phyloP scores from a whole-genome alignment of 2,797 vertebrate genomes.

The Gallirallus australis region DNA sequence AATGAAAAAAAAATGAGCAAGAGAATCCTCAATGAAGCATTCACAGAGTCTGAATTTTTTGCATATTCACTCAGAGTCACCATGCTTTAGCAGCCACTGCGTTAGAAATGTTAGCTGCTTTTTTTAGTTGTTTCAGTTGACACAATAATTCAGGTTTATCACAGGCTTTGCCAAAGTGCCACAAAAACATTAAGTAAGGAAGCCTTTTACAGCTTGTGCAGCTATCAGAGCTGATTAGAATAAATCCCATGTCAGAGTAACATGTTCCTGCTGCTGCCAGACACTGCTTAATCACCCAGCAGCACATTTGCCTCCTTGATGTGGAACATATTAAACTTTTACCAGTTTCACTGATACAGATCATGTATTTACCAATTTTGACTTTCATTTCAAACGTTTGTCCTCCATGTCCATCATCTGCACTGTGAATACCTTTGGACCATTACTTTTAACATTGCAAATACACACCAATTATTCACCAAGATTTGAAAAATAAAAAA shows the following conservation, averaged over 20 bases:
- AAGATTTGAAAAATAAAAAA: background rate
- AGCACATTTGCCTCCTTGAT: background rate
- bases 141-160: background rate
- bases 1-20: background rate
- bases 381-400: background rate
- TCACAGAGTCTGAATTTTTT: background rate
- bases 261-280: background rate
- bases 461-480: rapidly evolving
- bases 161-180: background rate
- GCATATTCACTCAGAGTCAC: background rate
- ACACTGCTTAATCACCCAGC: background rate
- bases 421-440: background rate
- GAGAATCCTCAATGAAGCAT: background rate
- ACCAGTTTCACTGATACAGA: background rate
- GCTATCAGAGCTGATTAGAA: background rate
- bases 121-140: background rate
- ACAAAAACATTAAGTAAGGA: background rate
- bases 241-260: background rate
- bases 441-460: background rate
- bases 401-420: background rate
- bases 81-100: background rate
- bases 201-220: background rate
- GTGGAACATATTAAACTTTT: background rate
- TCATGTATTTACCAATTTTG: background rate
- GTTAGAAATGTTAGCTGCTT: background rate